These are phyloP conservation scores for Platyrinchus mystaceus DNA, from an alignment of 2,797 vertebrate species.

Conservation along the genomic window DNA sequence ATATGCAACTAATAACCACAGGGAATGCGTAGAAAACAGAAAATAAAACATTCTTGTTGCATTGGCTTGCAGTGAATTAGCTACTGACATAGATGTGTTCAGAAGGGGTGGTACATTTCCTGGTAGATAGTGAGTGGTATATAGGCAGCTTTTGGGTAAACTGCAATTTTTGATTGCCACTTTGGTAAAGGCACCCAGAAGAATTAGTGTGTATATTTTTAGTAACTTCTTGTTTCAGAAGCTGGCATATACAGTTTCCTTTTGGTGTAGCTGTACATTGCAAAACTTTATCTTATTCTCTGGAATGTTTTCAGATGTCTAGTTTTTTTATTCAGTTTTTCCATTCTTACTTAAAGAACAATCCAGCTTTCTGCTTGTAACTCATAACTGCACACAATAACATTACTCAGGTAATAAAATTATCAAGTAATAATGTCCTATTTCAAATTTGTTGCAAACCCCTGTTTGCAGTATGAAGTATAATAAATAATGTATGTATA, in stretches of 20 bases:
- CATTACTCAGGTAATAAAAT: neutral
- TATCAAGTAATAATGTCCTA: neutral
- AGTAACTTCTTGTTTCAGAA: neutral
- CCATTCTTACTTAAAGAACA: neutral
- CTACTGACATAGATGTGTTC: neutral
- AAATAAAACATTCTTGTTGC: neutral
- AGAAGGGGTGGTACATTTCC: neutral
- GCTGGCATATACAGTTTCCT: neutral
- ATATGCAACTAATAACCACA: neutral
- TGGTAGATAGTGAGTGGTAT: neutral
- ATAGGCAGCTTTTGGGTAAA: neutral
- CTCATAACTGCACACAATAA: neutral
- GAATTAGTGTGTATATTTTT: neutral
- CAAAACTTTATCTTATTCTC: neutral
- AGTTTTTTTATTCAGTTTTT: neutral
- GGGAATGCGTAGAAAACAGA: neutral
- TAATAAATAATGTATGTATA: neutral
- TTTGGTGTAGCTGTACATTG: neutral
- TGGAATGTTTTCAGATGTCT: neutral
- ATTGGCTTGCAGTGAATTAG: neutral
- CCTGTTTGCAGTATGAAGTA: neutral
- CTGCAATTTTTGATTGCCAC: neutral
- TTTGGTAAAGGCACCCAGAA: neutral
- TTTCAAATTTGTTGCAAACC: neutral
- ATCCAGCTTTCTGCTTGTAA: neutral